Evolutionary conservation across 53 echinoderm and acorn worm genomes (phyloP).

Genomic region (Glandiceps talaboti): DNA sequence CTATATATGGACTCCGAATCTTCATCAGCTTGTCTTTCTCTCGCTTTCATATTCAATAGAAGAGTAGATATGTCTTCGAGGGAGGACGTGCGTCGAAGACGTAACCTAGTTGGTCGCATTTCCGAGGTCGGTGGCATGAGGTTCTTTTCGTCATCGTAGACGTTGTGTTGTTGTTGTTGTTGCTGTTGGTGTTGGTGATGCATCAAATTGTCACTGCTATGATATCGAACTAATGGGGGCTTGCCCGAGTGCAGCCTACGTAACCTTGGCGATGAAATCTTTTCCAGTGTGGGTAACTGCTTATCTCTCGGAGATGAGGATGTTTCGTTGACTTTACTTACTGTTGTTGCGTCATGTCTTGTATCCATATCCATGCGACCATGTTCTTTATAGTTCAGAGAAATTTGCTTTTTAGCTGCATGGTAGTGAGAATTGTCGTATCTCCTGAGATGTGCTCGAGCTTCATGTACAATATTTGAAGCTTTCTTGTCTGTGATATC

Average conservation of each 20-base stretch:
- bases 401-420: background rate
- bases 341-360: no score
- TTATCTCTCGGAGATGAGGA: background rate
- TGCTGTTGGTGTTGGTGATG: background rate
- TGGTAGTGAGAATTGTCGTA: background rate
- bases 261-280: background rate
- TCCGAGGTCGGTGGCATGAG: background rate
- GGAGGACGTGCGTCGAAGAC: background rate
- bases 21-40: background rate
- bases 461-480: background rate
- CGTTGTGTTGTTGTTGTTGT: background rate
- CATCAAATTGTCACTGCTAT: background rate
- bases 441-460: background rate
- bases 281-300: background rate
- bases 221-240: background rate
- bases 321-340: background rate
- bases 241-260: background rate
- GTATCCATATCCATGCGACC: no score
- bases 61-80: background rate
- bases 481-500: background rate
- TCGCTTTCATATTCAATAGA: background rate
- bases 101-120: background rate
- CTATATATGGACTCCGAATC: background rate
- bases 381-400: background rate
- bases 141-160: background rate